phyloP scores from a whole-genome alignment of 2,113 vertebrate genomes.

The Galeopterus variegatus region DNA sequence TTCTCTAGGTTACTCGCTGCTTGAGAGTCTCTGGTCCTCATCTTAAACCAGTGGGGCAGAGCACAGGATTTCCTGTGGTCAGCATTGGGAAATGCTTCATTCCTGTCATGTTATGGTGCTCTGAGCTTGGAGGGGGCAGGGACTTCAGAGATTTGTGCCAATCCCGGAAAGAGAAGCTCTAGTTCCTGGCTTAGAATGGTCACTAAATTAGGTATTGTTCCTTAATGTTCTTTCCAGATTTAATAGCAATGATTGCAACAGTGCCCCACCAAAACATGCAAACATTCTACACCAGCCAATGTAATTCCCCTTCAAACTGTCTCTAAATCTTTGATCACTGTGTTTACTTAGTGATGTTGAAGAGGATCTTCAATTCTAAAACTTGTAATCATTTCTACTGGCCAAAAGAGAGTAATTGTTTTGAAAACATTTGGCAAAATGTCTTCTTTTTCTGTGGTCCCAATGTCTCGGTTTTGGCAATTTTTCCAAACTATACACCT shows the following conservation, averaged over 20 bases:
- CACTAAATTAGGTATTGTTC: background rate
- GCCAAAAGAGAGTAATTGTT: background rate
- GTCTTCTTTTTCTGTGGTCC: background rate
- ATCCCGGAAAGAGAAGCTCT: background rate
- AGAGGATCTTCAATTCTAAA: background rate
- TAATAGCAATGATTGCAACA: background rate
- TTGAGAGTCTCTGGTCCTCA: background rate
- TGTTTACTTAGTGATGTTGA: conserved; percentile 1
- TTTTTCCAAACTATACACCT: background rate
- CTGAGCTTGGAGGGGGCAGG: background rate
- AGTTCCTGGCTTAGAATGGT: background rate
- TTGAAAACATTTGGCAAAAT: background rate
- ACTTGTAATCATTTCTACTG: background rate
- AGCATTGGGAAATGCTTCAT: background rate
- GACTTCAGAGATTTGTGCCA: background rate
- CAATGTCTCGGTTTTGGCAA: background rate
- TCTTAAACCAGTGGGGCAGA: background rate
- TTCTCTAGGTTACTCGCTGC: background rate
- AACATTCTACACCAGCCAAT: too few relatives aligned
- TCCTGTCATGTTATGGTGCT: background rate
- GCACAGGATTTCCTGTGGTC: accelerated
- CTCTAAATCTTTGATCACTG: background rate
- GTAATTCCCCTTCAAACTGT: background rate
- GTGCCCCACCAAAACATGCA: background rate
- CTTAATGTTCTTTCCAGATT: background rate